Conservation (phyloP, 2,797 vertebrate species). For the Syndactyla subalaris region DNA sequence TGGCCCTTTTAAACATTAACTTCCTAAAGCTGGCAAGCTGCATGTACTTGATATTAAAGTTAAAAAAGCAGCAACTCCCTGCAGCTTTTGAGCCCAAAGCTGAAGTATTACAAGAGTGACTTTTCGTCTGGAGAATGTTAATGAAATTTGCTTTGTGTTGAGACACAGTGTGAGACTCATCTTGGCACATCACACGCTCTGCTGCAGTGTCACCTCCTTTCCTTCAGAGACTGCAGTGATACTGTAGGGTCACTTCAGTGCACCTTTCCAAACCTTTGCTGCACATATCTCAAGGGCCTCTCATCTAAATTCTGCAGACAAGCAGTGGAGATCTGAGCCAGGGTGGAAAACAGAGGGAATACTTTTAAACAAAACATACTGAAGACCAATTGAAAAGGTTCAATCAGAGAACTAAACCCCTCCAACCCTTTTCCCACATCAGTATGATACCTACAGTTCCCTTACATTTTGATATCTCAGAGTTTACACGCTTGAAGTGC, state of each 20-base stretch:
- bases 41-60: constrained; percentile 2
- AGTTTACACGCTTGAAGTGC: background rate
- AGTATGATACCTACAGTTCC: background rate
- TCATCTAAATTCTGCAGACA: background rate
- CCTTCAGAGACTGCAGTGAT: background rate
- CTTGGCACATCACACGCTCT: constrained; percentile 15
- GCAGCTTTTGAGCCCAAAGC: constrained; percentile 19
- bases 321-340: background rate
- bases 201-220: constrained; percentile 4
- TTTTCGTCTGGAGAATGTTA: constrained; percentile 40
- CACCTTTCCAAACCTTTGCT: background rate
- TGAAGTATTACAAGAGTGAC: background rate
- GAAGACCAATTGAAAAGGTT: background rate
- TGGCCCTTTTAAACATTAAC: background rate
- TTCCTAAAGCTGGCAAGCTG: background rate
- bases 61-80: constrained; percentile 17
- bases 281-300: background rate
- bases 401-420: background rate
- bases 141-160: constrained; percentile 59
- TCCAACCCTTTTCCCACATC: background rate
- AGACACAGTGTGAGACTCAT: constrained; percentile 6
- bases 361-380: background rate
- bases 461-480: background rate
- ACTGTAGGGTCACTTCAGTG: background rate
- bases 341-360: background rate